Evolutionary conservation across 2,797 vertebrate species (phyloP), one percentile per base, ranked within the genome.

Genomic region (Oreochromis mossambicus): DNA sequence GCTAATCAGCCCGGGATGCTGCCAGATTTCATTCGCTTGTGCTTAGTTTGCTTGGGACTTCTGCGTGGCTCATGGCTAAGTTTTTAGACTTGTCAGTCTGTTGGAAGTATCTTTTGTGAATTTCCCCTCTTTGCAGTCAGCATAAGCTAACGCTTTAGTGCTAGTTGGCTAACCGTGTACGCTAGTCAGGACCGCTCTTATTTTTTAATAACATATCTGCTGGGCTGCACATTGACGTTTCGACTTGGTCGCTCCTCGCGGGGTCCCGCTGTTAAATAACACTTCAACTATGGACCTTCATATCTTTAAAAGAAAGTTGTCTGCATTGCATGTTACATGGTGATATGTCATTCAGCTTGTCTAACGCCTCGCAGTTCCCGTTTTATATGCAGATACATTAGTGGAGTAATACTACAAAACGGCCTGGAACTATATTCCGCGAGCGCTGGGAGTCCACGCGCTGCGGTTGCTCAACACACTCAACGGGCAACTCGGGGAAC

Each of bases 141-240:
- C 77, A 80, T 21, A 58, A 19, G 91, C 94, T 92, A 94, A 88
- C 84, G 83, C 68, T 68, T 48, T 82, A 48, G 78, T 83, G 94
- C 94, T 95, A 94, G 87, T 87, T 38, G 87, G 94, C 95, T 95
- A 95, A 88, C 90, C 32, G 21, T 58, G 56, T n/a, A 80, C 80
- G 89, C 73, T 90, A 90, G 84, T 88, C 76, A 41, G 52, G 41
- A 85, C 81, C 82, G 73, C 38, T 75, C 8, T 26, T 46, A 41
- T 68, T 26, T 46, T 73, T 73, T 29, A 48, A 73, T 19, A 88
- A 79, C 73, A 83, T 76, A 66, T 76, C 80, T 83, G 58, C 32
- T 79, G 83, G 75, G 24, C 70, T 6, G 86, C 46, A 46, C 55
- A 9, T 51, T 81, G 75, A 78, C 81, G 34, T 50, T 34, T 3